These are phyloP conservation scores for Daktulosphaira vitifoliae DNA, from an alignment of 1,140 invertebrate species.

Conservation along the genomic window DNA sequence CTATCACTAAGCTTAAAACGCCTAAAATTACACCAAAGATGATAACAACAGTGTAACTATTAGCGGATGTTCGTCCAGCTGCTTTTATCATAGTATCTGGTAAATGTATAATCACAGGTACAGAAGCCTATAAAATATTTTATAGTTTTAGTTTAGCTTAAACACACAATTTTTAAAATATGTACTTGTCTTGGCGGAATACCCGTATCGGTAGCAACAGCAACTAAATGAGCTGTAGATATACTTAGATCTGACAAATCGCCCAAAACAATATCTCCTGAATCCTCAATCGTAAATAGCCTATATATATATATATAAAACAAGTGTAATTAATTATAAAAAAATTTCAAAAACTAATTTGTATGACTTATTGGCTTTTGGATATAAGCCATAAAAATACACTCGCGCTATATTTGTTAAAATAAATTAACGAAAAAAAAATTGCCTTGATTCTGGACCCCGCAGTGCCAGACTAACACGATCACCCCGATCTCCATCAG, in stretches of 20 bases:
- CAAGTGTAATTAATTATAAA: too few relatives aligned
- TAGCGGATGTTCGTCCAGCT: constrained; percentile 46
- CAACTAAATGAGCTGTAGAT: constrained; percentile 58
- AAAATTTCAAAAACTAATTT: too few relatives aligned
- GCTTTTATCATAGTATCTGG: constrained; percentile 47
- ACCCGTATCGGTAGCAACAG: constrained; percentile 70
- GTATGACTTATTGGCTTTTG: too few relatives aligned
- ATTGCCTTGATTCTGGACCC: constrained; percentile 60
- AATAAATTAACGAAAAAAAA: too few relatives aligned
- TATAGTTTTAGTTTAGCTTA: neutral
- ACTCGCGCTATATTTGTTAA: too few relatives aligned
- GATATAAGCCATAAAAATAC: too few relatives aligned
- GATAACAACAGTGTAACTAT: constrained; percentile 54
- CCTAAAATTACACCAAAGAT: constrained; percentile 62
- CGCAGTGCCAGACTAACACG: constrained; percentile 57
- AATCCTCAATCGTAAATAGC: constrained; percentile 48
- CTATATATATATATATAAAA: constrained; percentile 38
- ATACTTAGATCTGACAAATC: constrained; percentile 44
- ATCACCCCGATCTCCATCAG: constrained; percentile 73
- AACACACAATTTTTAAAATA: constrained; percentile 21
- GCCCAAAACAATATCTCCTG: constrained; percentile 47
- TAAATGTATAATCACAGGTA: constrained; percentile 66
- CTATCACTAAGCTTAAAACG: constrained; percentile 61
- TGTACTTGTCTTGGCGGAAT: constrained; percentile 58
- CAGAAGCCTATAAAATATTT: constrained; percentile 50